phyloP scores from a whole-genome alignment of 2,113 vertebrate genomes.

The Stegastes partitus region DNA sequence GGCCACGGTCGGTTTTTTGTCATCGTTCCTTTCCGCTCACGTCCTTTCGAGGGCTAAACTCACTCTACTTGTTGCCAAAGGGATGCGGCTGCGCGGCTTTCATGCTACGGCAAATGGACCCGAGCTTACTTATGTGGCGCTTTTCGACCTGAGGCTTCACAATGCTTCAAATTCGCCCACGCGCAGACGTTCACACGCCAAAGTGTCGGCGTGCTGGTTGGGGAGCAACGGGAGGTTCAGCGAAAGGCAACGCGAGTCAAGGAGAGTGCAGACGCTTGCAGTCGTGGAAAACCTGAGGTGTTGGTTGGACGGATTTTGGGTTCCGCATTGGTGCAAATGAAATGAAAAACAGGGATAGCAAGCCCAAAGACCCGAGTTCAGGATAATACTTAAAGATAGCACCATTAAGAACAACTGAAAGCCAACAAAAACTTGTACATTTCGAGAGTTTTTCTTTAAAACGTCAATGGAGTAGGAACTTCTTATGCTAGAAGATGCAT shows the following conservation, averaged over 20 bases:
- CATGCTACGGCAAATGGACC: neutral
- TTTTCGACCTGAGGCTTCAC: constrained; percentile 1
- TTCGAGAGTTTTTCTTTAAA: too few species aligned
- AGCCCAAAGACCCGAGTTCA: too few species aligned
- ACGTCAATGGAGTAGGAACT: too few species aligned
- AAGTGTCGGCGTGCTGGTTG: neutral
- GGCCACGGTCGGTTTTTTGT: neutral
- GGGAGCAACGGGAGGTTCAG: neutral
- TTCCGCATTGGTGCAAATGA: too few species aligned
- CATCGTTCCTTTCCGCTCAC: neutral
- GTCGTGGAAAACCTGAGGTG: neutral
- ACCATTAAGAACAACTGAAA: too few species aligned
- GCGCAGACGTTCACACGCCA: neutral
- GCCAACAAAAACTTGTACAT: too few species aligned
- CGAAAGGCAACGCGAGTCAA: neutral
- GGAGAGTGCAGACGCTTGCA: neutral
- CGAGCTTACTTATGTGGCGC: neutral
- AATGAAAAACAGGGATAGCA: too few species aligned
- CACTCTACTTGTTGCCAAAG: neutral
- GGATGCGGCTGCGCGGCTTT: neutral
- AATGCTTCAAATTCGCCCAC: neutral
- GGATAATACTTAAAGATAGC: too few species aligned
- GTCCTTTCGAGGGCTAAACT: neutral
- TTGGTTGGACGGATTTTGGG: neutral
- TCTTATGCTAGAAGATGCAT: too few species aligned